Base-by-base conservation (phyloP, 2,888 invertebrate genomes). In the Homarus gammarus region DNA sequence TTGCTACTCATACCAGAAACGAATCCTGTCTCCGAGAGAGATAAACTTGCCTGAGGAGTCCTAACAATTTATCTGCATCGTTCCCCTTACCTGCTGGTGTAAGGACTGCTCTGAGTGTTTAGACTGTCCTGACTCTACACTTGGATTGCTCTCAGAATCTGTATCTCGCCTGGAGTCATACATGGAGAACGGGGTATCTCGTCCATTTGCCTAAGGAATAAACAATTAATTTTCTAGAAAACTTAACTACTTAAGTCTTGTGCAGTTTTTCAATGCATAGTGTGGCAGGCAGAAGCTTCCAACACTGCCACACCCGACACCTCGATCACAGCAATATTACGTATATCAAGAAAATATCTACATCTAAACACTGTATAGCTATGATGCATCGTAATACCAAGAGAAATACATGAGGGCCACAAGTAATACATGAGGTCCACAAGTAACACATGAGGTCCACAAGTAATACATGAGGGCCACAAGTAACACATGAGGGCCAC, bases 91-190 rank as follows among this genome's bases (percentile, higher is more conserved):
- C 88, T 88, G 88, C 22, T 68, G 83, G 61, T 75, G 61, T 27
- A 77, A 56, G 33, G 87, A 87, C 31, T 82, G 79, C 36, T 88
- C 88, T 27, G 88, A 88, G 33, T 51, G 27, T 61, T 83, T 90
- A 10, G 90, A 86, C 36, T 86, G 85, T 31, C 51, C 75, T n/a
- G 90, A 90, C 40, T 85, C 90, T 22, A 90, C 77, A 81, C 90
- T 90, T 18, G 73, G 75, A 68, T 88, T 90, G 75, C 90, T 88
- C n/a, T 90, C 90, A 38, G 90, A 90, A 64, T 90, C 90, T 31
- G 90, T 87, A 38, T 90, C 90, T 22, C 51, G 81, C 18, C 87
- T 56, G 2, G 84, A 87, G n/a, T 90, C 90, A 78, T 84, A 90
- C 72, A 88, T 77, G 36, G 90, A 90, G 72, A 84, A 84, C 3